Evolutionary conservation across 2,113 vertebrate genomes (phyloP).

Genomic region (Neotoma lepida): DNA sequence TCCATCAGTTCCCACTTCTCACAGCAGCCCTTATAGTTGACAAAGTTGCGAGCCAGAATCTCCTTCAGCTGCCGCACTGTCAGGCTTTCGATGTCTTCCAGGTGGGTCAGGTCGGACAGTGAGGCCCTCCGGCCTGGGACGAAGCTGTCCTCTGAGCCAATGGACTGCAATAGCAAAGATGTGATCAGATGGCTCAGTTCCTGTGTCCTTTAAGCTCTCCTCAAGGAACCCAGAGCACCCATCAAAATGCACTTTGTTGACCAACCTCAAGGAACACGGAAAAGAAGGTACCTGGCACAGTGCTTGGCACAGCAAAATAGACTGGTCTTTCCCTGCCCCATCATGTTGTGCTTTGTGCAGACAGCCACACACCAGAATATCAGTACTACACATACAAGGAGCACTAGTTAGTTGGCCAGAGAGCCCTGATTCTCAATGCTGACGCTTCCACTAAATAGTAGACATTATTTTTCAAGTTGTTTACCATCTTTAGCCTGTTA

Average conservation of each 20-base stretch:
- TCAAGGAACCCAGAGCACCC: background rate
- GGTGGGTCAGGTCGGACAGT: constrained; percentile 89
- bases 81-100: constrained; percentile 91
- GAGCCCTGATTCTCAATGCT: background rate
- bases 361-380: background rate
- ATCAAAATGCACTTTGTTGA: fast-evolving
- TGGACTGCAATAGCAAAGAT: constrained; percentile 83
- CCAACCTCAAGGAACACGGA: background rate
- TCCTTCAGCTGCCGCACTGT: constrained; percentile 97
- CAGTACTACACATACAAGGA: fast-evolving
- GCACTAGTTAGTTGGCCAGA: background rate
- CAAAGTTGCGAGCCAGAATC: constrained; percentile 97
- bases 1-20: constrained; percentile 99
- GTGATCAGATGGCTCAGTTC: background rate
- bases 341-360: background rate
- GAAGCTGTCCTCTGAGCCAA: constrained; percentile 89
- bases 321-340: background rate
- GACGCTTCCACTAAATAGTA: background rate
- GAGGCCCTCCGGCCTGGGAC: constrained; percentile 92
- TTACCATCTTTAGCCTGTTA: background rate
- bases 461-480: background rate
- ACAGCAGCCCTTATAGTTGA: constrained; percentile 98
- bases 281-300: background rate
- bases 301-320: background rate
- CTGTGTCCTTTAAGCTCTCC: background rate